Percentiles rank a stretch among this genome's conserved stretches.
These are phyloP conservation scores for Dorcus parallelipipedus DNA, from an alignment of 2,888 invertebrate genomes.

Conservation along the genomic window DNA sequence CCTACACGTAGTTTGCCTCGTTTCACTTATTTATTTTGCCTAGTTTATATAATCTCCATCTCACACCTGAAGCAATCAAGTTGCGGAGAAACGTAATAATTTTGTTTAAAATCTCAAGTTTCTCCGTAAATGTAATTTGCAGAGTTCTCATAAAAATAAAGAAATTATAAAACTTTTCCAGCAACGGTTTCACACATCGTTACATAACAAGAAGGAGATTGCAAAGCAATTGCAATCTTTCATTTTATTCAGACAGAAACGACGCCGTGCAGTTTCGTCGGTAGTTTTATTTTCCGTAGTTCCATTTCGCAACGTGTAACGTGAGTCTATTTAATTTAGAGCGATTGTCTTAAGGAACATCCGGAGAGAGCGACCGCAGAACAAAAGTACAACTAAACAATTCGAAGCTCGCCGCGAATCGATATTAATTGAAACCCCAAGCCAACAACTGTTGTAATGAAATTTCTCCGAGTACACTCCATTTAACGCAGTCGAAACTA, in stretches of 20 bases:
- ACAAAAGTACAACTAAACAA: constrained; percentile 29
- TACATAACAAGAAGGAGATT: constrained; percentile 27
- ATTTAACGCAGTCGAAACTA: constrained; percentile 14
- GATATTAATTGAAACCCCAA: constrained; percentile 38
- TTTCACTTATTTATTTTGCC: too few relatives aligned
- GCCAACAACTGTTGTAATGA: constrained; percentile 36
- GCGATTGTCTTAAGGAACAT: not conserved
- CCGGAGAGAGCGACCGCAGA: constrained; percentile 1
- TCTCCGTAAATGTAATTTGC: too few relatives aligned
- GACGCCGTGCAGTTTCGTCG: too few relatives aligned
- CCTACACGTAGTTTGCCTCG: too few relatives aligned
- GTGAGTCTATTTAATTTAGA: constrained; percentile 3
- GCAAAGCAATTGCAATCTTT: constrained; percentile 40
- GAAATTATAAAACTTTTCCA: too few relatives aligned
- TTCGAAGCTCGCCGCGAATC: constrained; percentile 30
- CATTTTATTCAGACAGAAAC: too few relatives aligned
- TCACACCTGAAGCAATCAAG: too few relatives aligned
- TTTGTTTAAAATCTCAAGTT: too few relatives aligned
- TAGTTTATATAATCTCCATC: too few relatives aligned
- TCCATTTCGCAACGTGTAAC: not conserved
- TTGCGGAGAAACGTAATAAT: too few relatives aligned
- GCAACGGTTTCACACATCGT: too few relatives aligned
- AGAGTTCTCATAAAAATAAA: too few relatives aligned
- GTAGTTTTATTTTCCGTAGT: not conserved
- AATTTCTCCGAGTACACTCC: constrained; percentile 33